Base-by-base conservation (phyloP, 2,113 vertebrate genomes). In the Tyrannus savana region DNA sequence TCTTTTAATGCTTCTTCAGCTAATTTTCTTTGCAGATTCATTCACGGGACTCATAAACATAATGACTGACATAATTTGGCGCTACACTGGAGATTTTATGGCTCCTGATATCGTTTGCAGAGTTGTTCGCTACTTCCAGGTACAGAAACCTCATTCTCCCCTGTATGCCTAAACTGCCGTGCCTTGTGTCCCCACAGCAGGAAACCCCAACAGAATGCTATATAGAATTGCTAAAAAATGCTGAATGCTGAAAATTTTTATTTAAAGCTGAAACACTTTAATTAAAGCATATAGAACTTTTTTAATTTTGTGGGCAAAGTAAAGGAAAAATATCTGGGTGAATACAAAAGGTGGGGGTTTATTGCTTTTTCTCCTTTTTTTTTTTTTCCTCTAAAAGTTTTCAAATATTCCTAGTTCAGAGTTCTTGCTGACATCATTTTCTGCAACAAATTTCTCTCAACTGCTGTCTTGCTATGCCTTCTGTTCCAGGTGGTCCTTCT, bases 11-110 rank as follows among this genome's bases (percentile, higher is more conserved):
- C 18, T 35, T 25, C 44, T 69, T 83, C 31, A 7, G 37, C 42
- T 63, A 25, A 39, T 69, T 86, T 78, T 94, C 89, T 71, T 90
- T 52, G 80, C 87, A 98, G 98, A 98, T 87, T 96, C 91, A 22
- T 97, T 98, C 90, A 98, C 98, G 3, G 98, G 98, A 44, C 94
- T 98, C 72, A 94, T 98, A 90, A 98, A 98, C 93, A 97, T 98
- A 87, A 76, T 98, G 98, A 98, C 98, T 10, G 98, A 98, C 62
- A 98, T 98, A 8, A 98, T 98, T 22, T 98, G 98, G 98, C 92
- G 97, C 78, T 98, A 98, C 97, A 98, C 98, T 5, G 98, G 98
- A 58, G 97, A 98, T 63, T 98, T 98, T 85, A 87, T 98, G 96
- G 98, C 98, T 27, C 98, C 98, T 39, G 98, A 98, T 44, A 87